Evolutionary conservation across 2,113 vertebrate species (phyloP), one percentile per base, ranked within the genome.

Genomic region (Semicossyphus pulcher): DNA sequence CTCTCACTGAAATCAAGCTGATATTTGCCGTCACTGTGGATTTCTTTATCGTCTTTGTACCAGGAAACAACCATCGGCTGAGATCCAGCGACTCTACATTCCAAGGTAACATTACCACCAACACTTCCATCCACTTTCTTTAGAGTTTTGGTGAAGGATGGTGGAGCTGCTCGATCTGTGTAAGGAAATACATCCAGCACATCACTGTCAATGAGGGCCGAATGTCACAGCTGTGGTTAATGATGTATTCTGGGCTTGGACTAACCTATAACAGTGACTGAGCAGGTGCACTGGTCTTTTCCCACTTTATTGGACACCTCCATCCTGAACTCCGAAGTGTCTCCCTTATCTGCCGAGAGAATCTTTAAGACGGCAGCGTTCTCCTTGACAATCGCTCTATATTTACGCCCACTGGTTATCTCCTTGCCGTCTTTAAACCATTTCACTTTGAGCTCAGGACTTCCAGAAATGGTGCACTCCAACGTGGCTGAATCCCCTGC

Each of bases 301-400:
- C 97, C 97, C 31, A 96, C 97, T 83, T 96, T 95, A 26, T 99
- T 99, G 18, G 95, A 94, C 83, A 99, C 93, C 87, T 98, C 96
- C 93, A 98, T 94, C 2, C 75, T 95, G 85, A 97, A 98, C 60
- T 97, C 95, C 36, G 95, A 95, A 14, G 95, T 96, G 74, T 98
- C 97, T 0, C 94, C 94, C 63, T 94, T 94, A 80, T 98, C 97
- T 48, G 95, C 92, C 0, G 94, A 83, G 48, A 97, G 95, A 86
- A 99, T 96, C 88, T 97, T 98, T 74, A 99, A 90, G 39, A 92
- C 93, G 54, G 97, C 96, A 12, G 94, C 65, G 2, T 95, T 97
- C 53, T 97, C 95, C 92, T 97, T 98, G 79, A 97, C 90, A 12
- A 90, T 95, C 74, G 96, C 93, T 76, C 96, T 96, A 29, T 96